These are phyloP conservation scores for Zosterops lateralis DNA, from an alignment of 2,113 vertebrate species.

Conservation along the genomic window DNA sequence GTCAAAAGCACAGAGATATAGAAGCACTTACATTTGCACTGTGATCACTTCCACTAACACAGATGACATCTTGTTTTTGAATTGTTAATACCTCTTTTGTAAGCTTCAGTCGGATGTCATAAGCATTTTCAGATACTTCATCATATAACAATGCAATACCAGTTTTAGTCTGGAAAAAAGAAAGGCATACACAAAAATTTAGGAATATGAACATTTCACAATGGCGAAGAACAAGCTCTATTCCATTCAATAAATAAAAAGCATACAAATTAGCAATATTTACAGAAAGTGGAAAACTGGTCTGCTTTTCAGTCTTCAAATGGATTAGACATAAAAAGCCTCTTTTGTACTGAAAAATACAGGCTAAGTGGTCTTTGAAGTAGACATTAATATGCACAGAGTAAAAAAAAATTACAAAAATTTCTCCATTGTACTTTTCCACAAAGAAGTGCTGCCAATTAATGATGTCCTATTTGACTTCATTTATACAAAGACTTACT, in stretches of 20 bases:
- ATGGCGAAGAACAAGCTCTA: background rate
- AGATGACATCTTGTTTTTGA: constrained; percentile 92
- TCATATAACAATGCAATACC: constrained; percentile 85
- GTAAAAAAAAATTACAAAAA: background rate
- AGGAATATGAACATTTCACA: background rate
- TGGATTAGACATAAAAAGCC: background rate
- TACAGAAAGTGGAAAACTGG: background rate
- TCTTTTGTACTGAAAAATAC: background rate
- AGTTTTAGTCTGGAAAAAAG: constrained; percentile 85
- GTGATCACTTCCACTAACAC: constrained; percentile 77
- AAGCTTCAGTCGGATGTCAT: constrained; percentile 88
- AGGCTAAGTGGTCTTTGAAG: background rate
- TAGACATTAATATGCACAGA: background rate
- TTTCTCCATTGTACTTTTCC: background rate
- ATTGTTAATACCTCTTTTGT: constrained; percentile 86
- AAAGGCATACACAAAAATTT: background rate
- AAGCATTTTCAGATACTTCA: constrained; percentile 83
- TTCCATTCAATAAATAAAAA: background rate
- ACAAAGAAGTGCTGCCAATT: background rate
- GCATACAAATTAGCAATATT: background rate
- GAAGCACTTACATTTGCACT: constrained; percentile 89
- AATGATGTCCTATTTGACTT: background rate
- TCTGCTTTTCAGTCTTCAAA: background rate
- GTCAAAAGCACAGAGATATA: constrained; percentile 10
- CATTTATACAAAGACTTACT: background rate